phyloP scores from a whole-genome alignment of 2,888 invertebrate genomes.

The Bugula neritina region DNA sequence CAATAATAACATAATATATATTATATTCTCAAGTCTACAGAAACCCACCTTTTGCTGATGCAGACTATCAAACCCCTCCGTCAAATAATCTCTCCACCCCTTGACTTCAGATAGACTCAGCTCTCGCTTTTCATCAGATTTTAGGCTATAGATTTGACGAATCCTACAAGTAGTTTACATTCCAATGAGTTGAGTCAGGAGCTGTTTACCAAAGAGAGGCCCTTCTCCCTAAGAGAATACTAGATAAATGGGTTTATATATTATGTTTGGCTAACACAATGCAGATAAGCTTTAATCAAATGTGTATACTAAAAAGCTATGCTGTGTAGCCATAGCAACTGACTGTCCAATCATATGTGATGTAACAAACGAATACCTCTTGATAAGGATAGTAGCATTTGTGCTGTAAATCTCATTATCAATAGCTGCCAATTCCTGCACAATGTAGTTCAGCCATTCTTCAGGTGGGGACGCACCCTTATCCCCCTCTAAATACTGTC shows the following conservation, averaged over 20 bases:
- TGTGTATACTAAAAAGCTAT: too few species aligned
- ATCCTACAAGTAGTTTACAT: too few species aligned
- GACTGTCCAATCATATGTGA: too few species aligned
- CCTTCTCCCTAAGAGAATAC: too few species aligned
- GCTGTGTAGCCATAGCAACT: too few species aligned
- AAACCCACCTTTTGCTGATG: neutral
- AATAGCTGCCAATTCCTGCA: neutral
- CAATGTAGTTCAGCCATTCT: constrained; percentile 17
- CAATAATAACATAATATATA: too few species aligned
- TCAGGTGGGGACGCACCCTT: neutral
- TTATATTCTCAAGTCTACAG: neutral
- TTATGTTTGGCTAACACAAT: too few species aligned
- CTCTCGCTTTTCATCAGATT: neutral
- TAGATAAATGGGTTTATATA: too few species aligned
- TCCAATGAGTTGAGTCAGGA: too few species aligned
- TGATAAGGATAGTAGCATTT: neutral
- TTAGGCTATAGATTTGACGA: neutral
- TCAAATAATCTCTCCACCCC: neutral
- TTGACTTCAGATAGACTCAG: constrained; percentile 1
- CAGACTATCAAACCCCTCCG: neutral
- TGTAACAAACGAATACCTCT: too few species aligned
- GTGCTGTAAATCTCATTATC: neutral
- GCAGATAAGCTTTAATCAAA: too few species aligned
- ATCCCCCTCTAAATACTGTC: neutral
- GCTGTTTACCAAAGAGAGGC: too few species aligned